Conservation (phyloP, 2,888 invertebrate species). For the Alsophila aescularia region DNA sequence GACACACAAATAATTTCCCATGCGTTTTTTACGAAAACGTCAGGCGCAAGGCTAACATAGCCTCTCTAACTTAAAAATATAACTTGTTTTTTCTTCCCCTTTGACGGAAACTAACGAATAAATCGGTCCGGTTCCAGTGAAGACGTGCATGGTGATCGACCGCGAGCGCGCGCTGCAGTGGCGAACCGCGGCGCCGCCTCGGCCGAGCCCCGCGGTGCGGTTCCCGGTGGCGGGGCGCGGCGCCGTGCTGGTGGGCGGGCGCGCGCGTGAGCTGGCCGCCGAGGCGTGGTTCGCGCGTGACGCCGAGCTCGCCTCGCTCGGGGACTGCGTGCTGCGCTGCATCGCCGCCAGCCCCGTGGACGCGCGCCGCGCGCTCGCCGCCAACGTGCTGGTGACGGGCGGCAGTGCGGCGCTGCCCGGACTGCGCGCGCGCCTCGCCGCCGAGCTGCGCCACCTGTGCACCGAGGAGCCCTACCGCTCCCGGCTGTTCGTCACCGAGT, state of each 20-base stretch:
- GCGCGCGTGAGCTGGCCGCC: slow-evolving; percentile 90
- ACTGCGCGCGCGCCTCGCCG: slow-evolving; percentile 90
- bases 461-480: slow-evolving; percentile 84
- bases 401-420: slow-evolving; percentile 94
- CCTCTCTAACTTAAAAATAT: no score
- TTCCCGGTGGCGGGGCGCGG: slow-evolving; percentile 80
- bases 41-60: no score
- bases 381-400: slow-evolving; percentile 94
- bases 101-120: no score
- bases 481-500: slow-evolving; percentile 49
- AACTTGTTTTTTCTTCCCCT: no score
- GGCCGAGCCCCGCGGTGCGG: slow-evolving; percentile 82
- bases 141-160: slow-evolving; percentile 94
- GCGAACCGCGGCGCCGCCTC: slow-evolving; percentile 85
- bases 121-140: slow-evolving; percentile 75
- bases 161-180: slow-evolving; percentile 47
- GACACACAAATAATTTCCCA: no score
- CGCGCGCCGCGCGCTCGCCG: slow-evolving; percentile 89
- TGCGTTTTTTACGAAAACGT: no score
- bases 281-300: slow-evolving; percentile 93
- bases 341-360: slow-evolving; percentile 79
- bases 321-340: slow-evolving; percentile 17
- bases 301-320: slow-evolving; percentile 86
- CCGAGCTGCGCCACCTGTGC: slow-evolving; percentile 89
- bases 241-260: slow-evolving; percentile 83